phyloP scores from a whole-genome alignment of 2,113 vertebrate genomes.

The Toxostoma redivivum region DNA sequence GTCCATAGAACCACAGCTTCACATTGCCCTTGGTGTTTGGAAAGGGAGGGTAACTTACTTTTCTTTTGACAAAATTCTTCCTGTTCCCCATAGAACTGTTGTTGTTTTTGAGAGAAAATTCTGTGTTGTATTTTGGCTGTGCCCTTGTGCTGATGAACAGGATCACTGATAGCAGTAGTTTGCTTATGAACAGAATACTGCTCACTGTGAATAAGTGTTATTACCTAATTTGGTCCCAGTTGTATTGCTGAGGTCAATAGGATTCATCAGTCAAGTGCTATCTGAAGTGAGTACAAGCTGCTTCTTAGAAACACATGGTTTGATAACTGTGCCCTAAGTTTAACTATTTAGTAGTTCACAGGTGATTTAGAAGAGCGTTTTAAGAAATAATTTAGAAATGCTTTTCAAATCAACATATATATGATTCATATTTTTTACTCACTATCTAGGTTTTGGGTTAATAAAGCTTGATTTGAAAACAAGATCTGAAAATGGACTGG shows the following conservation, averaged over 20 bases:
- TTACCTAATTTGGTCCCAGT: neutral
- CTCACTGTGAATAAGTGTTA: neutral
- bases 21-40: neutral
- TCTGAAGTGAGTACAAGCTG: neutral
- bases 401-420: neutral
- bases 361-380: neutral
- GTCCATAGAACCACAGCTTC: neutral
- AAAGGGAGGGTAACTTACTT: neutral
- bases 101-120: neutral
- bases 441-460: slow-evolving; percentile 88
- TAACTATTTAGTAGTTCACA: neutral
- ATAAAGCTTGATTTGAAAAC: slow-evolving; percentile 98
- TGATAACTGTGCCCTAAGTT: neutral
- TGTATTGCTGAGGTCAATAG: neutral
- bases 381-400: neutral
- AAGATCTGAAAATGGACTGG: slow-evolving; percentile 95
- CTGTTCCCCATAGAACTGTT: neutral
- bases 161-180: neutral
- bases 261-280: neutral
- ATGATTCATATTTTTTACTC: neutral
- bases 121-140: neutral
- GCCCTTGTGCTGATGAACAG: neutral
- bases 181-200: neutral
- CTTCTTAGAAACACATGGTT: neutral
- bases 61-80: neutral